These are phyloP conservation scores for Lepidocyrtoides sp. DNA, from an alignment of 2,888 invertebrate species.

Conservation along the genomic window DNA sequence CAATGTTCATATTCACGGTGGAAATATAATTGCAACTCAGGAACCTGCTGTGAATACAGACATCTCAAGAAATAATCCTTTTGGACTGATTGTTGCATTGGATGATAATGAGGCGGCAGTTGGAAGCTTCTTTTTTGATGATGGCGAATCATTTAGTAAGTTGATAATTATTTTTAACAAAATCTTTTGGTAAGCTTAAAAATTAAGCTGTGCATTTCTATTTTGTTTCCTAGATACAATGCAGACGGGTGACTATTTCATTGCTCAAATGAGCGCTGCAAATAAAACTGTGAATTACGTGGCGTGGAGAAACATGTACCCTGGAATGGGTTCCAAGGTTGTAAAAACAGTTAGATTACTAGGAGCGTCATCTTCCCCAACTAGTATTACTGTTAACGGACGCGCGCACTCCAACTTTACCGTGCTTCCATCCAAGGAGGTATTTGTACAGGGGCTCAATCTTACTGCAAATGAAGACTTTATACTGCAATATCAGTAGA, in stretches of 20 bases:
- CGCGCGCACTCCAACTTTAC: slow-evolving; percentile 66
- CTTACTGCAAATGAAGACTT: slow-evolving; percentile 70
- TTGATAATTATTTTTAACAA: background rate
- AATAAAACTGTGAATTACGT: slow-evolving; percentile 57
- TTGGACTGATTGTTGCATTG: slow-evolving; percentile 84
- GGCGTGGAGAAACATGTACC: slow-evolving; percentile 51
- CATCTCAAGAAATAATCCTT: slow-evolving; percentile 62
- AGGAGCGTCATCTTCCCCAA: slow-evolving; percentile 71
- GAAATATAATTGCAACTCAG: slow-evolving; percentile 91
- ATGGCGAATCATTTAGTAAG: slow-evolving; percentile 85
- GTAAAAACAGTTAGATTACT: slow-evolving; percentile 72
- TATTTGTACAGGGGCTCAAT: slow-evolving; percentile 72
- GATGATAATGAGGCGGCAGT: slow-evolving; percentile 82
- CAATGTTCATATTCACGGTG: slow-evolving; percentile 90
- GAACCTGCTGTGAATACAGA: slow-evolving; percentile 89
- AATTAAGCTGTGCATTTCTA: background rate
- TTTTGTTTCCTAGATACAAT: slow-evolving; percentile 15
- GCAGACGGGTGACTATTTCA: slow-evolving; percentile 72
- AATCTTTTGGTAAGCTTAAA: background rate
- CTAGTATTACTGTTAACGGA: slow-evolving; percentile 77
- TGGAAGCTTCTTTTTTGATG: slow-evolving; percentile 86
- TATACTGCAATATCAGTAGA: slow-evolving; percentile 54
- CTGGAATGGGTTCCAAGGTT: slow-evolving; percentile 56
- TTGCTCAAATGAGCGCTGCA: slow-evolving; percentile 56
- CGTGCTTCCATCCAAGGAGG: slow-evolving; percentile 77